Base-by-base conservation (phyloP, 1,140 invertebrate genomes). In the Drosophila seguyi region DNA sequence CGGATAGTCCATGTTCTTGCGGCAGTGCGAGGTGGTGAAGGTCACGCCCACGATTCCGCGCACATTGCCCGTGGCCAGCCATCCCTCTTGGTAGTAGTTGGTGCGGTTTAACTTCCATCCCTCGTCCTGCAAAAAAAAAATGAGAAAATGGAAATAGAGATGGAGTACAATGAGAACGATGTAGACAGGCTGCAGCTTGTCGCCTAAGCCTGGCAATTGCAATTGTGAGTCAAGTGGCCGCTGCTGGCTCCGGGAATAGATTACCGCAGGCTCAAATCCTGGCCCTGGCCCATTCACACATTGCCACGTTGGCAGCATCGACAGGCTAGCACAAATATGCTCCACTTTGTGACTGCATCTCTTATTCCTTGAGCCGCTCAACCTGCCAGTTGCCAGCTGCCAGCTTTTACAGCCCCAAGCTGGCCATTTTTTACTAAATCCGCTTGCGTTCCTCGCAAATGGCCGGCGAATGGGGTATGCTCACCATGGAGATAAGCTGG, bases 11-110 rank as follows among this genome's bases (percentile, higher is more conserved):
- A 96, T 95, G 63, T 95, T 95, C 83, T 96, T 96, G 77, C 96
- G 96, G 93, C 96, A 98, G 93, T 98, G 97, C 58, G 97, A 97
- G 22, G 98, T 97, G 31, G 98, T 99, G 93, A 98, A 99, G 38
- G 98, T 99, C 36, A 99, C 98, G 61, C 98, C 98, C 61, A 99
- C 98, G 72, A 99, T 96, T 22, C 98, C 98, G 72, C 98, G 95
- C 50, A 97, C 95, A 93, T 99, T 99, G 74, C 98, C 98, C 41
- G 97, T 98, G 50, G 98, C 98, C 88, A 99, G 93, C 98, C 98
- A 99, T n/a, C 98, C 98, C 93, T 99, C 98, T 94, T 99, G 97
- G 92, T 99, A 99, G 93, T 99, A 99, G 94, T 98, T 98, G 80
- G 97, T 96, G 72, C 98, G 95, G 93, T 98, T 98, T 74, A 99